Percentiles rank a stretch among this genome's conserved stretches.
Conservation (phyloP, 2,797 vertebrate species). For the Macroramphosus scolopax region DNA sequence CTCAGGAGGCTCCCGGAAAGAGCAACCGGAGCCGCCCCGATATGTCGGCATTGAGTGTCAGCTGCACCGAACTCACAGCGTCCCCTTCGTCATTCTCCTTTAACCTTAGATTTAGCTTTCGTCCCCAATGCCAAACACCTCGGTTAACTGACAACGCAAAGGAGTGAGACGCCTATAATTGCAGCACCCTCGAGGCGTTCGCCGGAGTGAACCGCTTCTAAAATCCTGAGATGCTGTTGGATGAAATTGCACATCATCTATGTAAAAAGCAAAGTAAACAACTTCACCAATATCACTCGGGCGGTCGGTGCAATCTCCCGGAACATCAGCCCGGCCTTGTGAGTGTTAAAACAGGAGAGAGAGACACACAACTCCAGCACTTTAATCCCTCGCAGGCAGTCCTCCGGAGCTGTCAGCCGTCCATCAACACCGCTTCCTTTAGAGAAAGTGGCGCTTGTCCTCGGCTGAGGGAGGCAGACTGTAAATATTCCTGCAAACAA, state of each 20-base stretch:
- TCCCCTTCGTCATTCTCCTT: conserved; percentile 31
- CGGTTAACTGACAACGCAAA: conserved; percentile 10
- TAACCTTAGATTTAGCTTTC: conserved; percentile 44
- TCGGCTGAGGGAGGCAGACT: conserved; percentile 12
- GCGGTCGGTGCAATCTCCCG: conserved; percentile 29
- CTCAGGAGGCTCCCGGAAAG: conserved; percentile 56
- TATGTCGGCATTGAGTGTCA: conserved; percentile 38
- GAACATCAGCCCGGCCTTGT: conserved; percentile 33
- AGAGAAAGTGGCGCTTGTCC: conserved; percentile 20
- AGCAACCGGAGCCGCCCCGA: conserved; percentile 57
- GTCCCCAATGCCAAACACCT: conserved; percentile 43
- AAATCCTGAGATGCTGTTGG: background rate
- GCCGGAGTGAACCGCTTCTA: no score
- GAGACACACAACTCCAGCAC: conserved; percentile 39
- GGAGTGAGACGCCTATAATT: background rate
- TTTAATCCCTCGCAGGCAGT: conserved; percentile 66
- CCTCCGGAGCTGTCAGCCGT: conserved; percentile 54
- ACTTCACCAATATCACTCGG: conserved; percentile 2
- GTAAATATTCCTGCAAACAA: conserved; percentile 37
- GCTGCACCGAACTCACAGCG: conserved; percentile 36
- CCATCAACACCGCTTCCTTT: conserved; percentile 50
- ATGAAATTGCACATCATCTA: conserved; percentile 1
- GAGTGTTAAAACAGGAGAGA: conserved; percentile 20
- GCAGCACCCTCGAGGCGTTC: no score
- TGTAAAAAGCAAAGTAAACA: conserved; percentile 7